Evolutionary conservation across 2,113 vertebrate species (phyloP).

Genomic region (Nanger granti): DNA sequence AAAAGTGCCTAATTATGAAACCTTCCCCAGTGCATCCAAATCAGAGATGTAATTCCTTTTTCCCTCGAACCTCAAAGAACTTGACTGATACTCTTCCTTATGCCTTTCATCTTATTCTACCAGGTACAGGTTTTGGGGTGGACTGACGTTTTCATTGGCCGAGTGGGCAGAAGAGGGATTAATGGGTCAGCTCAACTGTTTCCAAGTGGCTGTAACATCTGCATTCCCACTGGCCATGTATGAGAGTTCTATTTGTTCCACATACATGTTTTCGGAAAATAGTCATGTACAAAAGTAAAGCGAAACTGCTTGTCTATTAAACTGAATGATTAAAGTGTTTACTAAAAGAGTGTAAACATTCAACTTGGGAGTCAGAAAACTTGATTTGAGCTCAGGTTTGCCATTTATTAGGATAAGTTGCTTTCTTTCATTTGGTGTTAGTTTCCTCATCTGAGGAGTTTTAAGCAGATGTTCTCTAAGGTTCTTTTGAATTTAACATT

Average conservation of each 20-base stretch:
- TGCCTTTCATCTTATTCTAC: neutral
- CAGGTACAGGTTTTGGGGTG: neutral
- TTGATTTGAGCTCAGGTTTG: neutral
- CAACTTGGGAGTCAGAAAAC: neutral
- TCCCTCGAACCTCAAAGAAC: neutral
- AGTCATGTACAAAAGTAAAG: neutral
- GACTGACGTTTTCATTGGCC: neutral
- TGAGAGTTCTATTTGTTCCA: neutral
- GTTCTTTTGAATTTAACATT: neutral
- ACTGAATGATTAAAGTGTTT: neutral
- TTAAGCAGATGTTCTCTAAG: neutral
- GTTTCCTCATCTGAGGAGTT: neutral
- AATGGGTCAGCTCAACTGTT: neutral
- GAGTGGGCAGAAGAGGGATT: neutral
- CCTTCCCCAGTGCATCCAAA: neutral
- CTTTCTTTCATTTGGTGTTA: neutral
- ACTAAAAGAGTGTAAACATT: neutral
- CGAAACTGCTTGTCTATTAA: neutral
- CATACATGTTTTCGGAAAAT: neutral
- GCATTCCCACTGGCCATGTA: neutral
- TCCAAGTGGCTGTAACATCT: neutral
- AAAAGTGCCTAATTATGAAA: neutral
- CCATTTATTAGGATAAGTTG: neutral
- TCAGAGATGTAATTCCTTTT: neutral
- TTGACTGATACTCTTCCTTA: neutral